These are phyloP conservation scores for Oxyruncus cristatus DNA, from an alignment of 2,113 vertebrate species.

Conservation along the genomic window DNA sequence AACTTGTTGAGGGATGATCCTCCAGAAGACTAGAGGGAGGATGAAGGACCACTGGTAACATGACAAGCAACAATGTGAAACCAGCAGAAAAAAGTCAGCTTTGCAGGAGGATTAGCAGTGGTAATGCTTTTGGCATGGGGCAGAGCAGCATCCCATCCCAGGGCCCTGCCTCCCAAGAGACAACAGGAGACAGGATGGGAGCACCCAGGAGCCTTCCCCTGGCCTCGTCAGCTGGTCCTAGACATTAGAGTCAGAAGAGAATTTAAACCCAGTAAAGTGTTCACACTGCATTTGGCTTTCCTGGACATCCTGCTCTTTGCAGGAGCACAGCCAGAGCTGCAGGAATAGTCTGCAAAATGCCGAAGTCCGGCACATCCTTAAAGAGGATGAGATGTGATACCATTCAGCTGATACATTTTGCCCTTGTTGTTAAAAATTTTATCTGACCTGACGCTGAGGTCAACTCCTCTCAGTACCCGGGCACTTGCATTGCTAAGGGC, in stretches of 20 bases:
- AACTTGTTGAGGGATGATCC: not conserved
- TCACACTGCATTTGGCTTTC: not conserved
- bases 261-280: not conserved
- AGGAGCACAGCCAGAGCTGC: not conserved
- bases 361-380: rapidly evolving
- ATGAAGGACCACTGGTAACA: not conserved
- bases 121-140: rapidly evolving
- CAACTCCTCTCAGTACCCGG: not conserved
- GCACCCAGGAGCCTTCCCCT: not conserved
- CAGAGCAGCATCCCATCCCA: not conserved
- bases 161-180: not conserved
- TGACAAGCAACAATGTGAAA: not conserved
- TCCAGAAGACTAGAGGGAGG: not conserved
- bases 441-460: not conserved
- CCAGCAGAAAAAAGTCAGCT: not conserved
- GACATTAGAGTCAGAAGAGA: not conserved
- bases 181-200: not conserved
- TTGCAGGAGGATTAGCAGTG: not conserved
- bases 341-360: not conserved
- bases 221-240: rapidly evolving
- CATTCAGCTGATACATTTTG: not conserved
- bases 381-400: not conserved
- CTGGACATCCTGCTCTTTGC: not conserved
- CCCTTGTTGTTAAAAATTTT: not conserved
- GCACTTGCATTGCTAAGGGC: not conserved